Evolutionary conservation across 2,797 vertebrate species (phyloP).

Genomic region (Propithecus perrieri): DNA sequence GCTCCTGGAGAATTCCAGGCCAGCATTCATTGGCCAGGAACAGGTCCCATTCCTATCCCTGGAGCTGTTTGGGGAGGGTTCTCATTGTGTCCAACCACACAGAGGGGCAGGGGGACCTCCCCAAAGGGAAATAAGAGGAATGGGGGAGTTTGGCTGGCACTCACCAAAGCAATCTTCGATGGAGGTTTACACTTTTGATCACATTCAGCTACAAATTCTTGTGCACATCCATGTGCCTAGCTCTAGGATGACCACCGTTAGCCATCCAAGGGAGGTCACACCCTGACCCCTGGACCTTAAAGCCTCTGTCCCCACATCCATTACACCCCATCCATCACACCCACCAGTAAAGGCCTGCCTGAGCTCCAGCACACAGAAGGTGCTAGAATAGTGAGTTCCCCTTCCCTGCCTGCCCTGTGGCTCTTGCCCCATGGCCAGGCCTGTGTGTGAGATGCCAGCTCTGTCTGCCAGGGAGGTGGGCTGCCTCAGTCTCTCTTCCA

Average conservation of each 20-base stretch:
- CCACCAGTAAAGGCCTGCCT: neutral
- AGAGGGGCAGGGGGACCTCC: neutral
- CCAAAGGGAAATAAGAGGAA: neutral
- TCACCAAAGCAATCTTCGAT: rapidly evolving
- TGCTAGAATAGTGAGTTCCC: neutral
- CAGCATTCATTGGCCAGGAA: neutral
- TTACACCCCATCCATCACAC: too few relatives aligned
- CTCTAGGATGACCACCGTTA: neutral
- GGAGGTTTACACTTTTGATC: neutral
- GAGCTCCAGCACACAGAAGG: neutral
- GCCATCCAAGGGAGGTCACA: neutral
- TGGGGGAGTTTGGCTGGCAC: neutral
- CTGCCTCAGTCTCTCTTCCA: neutral
- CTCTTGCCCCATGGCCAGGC: neutral
- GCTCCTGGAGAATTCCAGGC: neutral
- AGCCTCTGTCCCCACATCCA: neutral
- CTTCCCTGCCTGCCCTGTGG: neutral
- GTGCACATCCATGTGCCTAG: neutral
- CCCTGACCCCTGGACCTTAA: neutral
- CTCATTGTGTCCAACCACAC: neutral
- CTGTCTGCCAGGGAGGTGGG: neutral
- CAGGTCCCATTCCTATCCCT: neutral
- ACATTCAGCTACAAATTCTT: neutral
- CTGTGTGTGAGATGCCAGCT: neutral
- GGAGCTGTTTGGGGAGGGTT: neutral